Base-by-base conservation (phyloP, 2,113 vertebrate genomes). In the Vulpes ferrilata region DNA sequence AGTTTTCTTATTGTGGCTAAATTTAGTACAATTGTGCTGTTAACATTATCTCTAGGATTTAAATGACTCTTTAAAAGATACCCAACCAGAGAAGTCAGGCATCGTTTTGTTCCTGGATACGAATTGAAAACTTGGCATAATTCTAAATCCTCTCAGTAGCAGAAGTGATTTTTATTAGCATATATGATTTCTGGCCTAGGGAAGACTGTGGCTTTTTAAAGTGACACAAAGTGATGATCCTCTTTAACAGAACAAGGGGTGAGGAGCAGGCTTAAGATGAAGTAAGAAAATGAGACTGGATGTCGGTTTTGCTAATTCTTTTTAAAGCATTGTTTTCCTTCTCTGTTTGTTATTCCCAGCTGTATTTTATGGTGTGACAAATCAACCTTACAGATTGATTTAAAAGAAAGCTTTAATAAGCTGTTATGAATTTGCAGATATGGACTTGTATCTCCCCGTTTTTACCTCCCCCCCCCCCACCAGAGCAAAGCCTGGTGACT, bases 61-160 rank as follows among this genome's bases (percentile, higher is more conserved):
- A 65, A 91, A 43, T 13, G 25, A 64, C 64, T 76, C 76, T 92
- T 60, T 48, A 69, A 91, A 93, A 91, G 32, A 74, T 51, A 67
- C 1, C 43, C 90, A 93, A 60, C 19, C 27, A 81, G 53, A 32
- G 82, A 80, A 93, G 27, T 10, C 2, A 88, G 59, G 76, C 10
- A 53, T 81, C 22, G 51, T 85, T 91, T 71, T 82, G 32, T 76
- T 81, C 12, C 48, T 86, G 22, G 22, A 30, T 84, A 78, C 76
- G 43, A 71, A 71, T 25, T 76, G 32, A 85, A 88, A 43, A 53
- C 30, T 57, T 16, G 0, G 11, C 38, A 6, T 35, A 90, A 89
- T 71, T 22, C 12, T 90, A 71, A 92, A 94, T 95, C 8, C 17
- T 19, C 17, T 88, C 91, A 85, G 74, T 95, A 93, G 51, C 53